Evolutionary conservation across 2,888 invertebrate species (phyloP), one percentile per base, ranked within the genome.

Genomic region (Drosophila prolongata): DNA sequence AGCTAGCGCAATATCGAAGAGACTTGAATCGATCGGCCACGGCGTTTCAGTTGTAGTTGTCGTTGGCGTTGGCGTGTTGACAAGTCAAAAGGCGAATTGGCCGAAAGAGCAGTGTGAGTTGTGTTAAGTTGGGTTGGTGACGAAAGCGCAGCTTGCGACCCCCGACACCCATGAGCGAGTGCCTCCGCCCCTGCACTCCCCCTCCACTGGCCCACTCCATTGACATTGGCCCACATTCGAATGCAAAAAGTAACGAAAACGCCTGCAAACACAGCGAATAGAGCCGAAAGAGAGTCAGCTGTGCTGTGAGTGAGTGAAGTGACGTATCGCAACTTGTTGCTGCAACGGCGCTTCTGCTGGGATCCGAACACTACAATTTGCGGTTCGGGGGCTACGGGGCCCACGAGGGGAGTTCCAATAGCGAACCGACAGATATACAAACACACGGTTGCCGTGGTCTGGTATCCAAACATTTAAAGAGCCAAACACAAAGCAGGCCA

Each of bases 191-290:
- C 46, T 6, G 43, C 59, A 19, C 57, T 44, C 57, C 57, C 30
- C 34, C 75, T 42, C 64, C 65, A 40, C 42, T 53, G 46, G 46
- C 27, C 55, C 44, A 52, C 75, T 66, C 72, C 71, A 75, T 75
- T 90, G 90, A 90, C 89, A 89, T 90, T 89, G 89, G 89, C 89
- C 91, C 84, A 90, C 89, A 86, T 90, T 89, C 82, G 53, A 66
- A 87, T 81, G 89, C 80, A 78, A 80, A 81, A 87, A 75, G 56
- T 56, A 56, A 56, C 56, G 35, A 56, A 19, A 54, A 16, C 46
- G 24, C 55, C 40, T 47, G 55, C 43, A 34, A 42, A 60, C 55
- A 65, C n/a, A 27, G 54, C 43, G 40, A 53, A 46, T 50, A 57
- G 64, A 65, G 46, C 57, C 35, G 16, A 30, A 71, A 71, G 58